Conservation (phyloP, 2,113 vertebrate genomes). For the Pseudorectes ferrugineus region DNA sequence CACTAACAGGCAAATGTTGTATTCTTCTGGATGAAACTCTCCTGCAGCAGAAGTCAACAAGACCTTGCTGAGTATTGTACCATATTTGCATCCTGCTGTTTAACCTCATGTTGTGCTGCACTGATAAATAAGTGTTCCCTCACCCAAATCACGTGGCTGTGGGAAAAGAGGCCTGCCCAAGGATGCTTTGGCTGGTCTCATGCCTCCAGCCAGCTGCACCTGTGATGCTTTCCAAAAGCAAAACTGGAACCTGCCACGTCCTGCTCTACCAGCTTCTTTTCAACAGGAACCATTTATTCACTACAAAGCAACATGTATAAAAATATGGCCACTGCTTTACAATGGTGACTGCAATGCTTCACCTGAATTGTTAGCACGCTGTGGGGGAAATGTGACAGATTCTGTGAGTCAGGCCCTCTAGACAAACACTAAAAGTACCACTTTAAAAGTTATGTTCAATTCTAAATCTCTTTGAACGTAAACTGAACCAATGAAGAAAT, state of each 20-base stretch:
- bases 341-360: background rate
- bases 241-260: background rate
- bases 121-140: background rate
- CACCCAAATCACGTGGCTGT: background rate
- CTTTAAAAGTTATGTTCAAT: slow-evolving; percentile 24
- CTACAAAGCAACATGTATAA: background rate
- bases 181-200: background rate
- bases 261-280: background rate
- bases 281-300: background rate
- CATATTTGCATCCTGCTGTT: background rate
- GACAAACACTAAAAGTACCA: slow-evolving; percentile 4
- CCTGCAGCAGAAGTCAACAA: background rate
- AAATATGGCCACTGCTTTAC: background rate
- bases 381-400: background rate
- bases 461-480: slow-evolving; percentile 26
- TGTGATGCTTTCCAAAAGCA: background rate
- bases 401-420: background rate
- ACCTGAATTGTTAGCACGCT: background rate
- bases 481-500: background rate
- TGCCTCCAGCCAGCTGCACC: background rate
- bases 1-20: background rate
- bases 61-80: background rate
- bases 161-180: background rate
- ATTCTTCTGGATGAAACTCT: background rate
- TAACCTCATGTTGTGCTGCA: background rate